Percentiles rank a stretch among this genome's conserved stretches.
phyloP scores from a whole-genome alignment of 2,888 invertebrate genomes.

The Yponomeuta malinellus region DNA sequence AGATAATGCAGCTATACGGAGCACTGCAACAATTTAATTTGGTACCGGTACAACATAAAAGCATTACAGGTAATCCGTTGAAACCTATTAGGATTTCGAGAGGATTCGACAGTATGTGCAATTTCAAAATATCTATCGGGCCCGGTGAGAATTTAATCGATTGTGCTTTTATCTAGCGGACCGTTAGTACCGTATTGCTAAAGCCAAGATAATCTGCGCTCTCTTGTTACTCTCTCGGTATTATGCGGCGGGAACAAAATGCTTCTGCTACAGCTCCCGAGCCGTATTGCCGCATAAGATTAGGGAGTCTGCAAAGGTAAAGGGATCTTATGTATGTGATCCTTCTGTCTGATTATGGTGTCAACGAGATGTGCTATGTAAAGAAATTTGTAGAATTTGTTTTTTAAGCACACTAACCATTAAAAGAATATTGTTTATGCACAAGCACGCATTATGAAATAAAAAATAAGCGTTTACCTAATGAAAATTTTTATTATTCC shows the following conservation, averaged over 20 bases:
- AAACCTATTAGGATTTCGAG: slow-evolving; percentile 41
- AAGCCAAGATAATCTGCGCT: slow-evolving; percentile 58
- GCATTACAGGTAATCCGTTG: slow-evolving; percentile 46
- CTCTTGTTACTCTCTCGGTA: slow-evolving; percentile 44
- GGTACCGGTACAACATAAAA: slow-evolving; percentile 47
- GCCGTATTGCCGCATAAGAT: not conserved
- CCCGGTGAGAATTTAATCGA: slow-evolving; percentile 41
- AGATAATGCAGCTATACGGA: slow-evolving; percentile 24
- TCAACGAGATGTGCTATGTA: too few relatives aligned
- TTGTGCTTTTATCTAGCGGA: slow-evolving; percentile 51
- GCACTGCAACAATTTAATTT: slow-evolving; percentile 35
- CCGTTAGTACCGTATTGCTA: slow-evolving; percentile 44
- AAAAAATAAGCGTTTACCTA: too few relatives aligned
- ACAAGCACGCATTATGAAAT: too few relatives aligned
- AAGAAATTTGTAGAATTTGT: too few relatives aligned
- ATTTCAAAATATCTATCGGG: slow-evolving; percentile 17
- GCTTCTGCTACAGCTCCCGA: not conserved
- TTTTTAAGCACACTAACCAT: too few relatives aligned
- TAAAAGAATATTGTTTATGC: too few relatives aligned
- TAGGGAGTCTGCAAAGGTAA: slow-evolving; percentile 26
- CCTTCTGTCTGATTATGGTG: not conserved
- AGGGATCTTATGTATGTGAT: not conserved
- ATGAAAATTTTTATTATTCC: too few relatives aligned
- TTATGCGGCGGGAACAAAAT: slow-evolving; percentile 38
- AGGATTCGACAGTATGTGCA: slow-evolving; percentile 16